These are phyloP conservation scores for Crypturellus undulatus DNA, from an alignment of 2,113 vertebrate genomes.

Conservation along the genomic window DNA sequence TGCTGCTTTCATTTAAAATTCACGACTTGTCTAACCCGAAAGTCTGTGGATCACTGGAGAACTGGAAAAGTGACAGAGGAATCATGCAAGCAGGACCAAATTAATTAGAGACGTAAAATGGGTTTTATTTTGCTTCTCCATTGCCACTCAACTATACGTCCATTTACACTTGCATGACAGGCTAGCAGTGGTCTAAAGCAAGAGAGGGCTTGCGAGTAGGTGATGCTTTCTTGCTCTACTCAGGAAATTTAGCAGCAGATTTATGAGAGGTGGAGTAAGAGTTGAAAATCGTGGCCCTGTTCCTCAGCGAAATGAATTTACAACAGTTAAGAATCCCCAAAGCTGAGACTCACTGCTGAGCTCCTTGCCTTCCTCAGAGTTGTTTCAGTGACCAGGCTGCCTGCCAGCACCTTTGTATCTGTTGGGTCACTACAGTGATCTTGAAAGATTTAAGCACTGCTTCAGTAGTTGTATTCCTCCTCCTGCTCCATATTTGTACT, in stretches of 20 bases:
- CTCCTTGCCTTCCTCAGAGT: not conserved
- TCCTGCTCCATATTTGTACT: not conserved
- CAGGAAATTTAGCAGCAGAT: not conserved
- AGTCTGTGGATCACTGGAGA: not conserved
- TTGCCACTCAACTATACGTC: not conserved
- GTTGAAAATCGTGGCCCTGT: not conserved
- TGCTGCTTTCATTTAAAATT: not conserved
- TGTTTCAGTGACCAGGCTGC: not conserved
- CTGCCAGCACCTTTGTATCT: not conserved
- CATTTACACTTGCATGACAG: not conserved
- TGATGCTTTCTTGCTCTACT: not conserved
- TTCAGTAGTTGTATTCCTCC: not conserved
- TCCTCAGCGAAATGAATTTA: slow-evolving; percentile 13
- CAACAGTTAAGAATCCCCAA: not conserved
- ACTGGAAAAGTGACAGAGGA: slow-evolving; percentile 10
- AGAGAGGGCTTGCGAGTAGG: not conserved
- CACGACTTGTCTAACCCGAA: not conserved
- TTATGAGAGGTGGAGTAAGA: not conserved
- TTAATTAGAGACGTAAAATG: not conserved
- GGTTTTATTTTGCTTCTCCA: slow-evolving; percentile 13
- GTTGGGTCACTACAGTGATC: not conserved
- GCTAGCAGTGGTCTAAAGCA: not conserved
- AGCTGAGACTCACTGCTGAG: not conserved
- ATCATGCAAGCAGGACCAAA: not conserved
- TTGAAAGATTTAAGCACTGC: not conserved